Percentiles rank a stretch among this genome's conserved stretches.
Evolutionary conservation across 92 coral and sea anemone species (phyloP).

Genomic region (Parazoanthus swiftii): DNA sequence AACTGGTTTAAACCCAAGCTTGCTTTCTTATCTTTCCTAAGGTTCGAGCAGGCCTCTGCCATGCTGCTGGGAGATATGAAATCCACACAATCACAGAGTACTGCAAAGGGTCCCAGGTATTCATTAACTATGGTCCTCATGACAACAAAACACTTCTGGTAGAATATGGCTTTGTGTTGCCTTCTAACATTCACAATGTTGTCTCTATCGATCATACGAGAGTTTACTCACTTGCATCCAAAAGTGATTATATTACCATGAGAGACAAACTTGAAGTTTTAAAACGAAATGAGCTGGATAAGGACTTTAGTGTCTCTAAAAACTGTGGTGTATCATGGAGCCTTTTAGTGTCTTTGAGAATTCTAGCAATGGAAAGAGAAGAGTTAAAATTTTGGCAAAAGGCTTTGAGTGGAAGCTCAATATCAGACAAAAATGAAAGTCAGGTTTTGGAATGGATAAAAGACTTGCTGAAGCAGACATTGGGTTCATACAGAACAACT

Average conservation of each 20-base stretch:
- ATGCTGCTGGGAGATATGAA: conserved; percentile 55
- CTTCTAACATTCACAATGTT: conserved; percentile 66
- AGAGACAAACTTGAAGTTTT: conserved; percentile 57
- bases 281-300: conserved; percentile 53
- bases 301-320: conserved; percentile 62
- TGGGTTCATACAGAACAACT: conserved; percentile 42
- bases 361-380: conserved; percentile 65
- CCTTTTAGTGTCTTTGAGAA: conserved; percentile 53
- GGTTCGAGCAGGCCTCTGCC: conserved; percentile 75
- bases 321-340: conserved; percentile 85
- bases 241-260: conserved; percentile 24
- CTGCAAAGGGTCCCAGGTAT: conserved; percentile 70
- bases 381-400: conserved; percentile 52
- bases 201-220: conserved; percentile 42
- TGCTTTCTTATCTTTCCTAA: conserved; percentile 22
- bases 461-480: conserved; percentile 45
- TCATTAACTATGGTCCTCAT: conserved; percentile 95
- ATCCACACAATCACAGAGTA: conserved; percentile 69
- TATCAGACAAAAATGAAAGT: conserved; percentile 39
- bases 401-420: conserved; percentile 44
- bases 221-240: conserved; percentile 50
- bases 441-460: conserved; percentile 50
- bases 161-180: conserved; percentile 91
- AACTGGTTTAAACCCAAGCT: too few species aligned
- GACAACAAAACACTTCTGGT: conserved; percentile 76